These are phyloP conservation scores for Nannoperca australis DNA, from an alignment of 2,797 vertebrate genomes.

Conservation along the genomic window DNA sequence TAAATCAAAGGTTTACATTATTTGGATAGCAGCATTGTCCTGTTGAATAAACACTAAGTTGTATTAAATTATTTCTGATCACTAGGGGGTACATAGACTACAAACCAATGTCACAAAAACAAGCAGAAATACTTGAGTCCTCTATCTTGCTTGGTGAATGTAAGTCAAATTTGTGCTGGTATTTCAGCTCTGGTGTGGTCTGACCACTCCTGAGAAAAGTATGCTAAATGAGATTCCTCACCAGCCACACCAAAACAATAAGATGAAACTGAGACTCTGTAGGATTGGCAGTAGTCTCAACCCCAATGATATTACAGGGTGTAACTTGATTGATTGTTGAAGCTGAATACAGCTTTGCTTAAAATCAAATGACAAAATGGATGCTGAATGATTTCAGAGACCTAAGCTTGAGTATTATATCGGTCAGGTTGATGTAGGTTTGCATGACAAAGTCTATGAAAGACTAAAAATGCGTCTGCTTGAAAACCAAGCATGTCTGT, in stretches of 20 bases:
- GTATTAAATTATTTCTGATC: constrained; percentile 16
- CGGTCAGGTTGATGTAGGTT: constrained; percentile 25
- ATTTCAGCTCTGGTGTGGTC: constrained; percentile 21
- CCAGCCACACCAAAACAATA: not conserved
- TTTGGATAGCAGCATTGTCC: not conserved
- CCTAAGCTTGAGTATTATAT: constrained; percentile 5
- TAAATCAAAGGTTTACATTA: not conserved
- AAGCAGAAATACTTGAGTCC: constrained; percentile 4
- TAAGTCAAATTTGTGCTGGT: not conserved
- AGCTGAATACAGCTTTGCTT: constrained; percentile 12
- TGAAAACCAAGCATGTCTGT: constrained; percentile 47
- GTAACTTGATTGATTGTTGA: constrained; percentile 5
- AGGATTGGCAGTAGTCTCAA: not conserved
- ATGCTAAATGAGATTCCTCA: not conserved
- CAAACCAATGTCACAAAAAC: constrained; percentile 15
- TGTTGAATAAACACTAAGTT: not conserved
- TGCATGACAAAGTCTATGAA: constrained; percentile 54
- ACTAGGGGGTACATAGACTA: constrained; percentile 13
- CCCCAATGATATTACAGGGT: constrained; percentile 3
- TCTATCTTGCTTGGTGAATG: not conserved
- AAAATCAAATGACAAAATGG: constrained; percentile 24
- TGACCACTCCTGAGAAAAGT: constrained; percentile 4
- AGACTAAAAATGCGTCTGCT: constrained; percentile 52
- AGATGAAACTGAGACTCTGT: not conserved
- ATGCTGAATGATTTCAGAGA: constrained; percentile 8